Evolutionary conservation across 2,888 invertebrate species (phyloP).

Genomic region (Aleiodes testaceus): DNA sequence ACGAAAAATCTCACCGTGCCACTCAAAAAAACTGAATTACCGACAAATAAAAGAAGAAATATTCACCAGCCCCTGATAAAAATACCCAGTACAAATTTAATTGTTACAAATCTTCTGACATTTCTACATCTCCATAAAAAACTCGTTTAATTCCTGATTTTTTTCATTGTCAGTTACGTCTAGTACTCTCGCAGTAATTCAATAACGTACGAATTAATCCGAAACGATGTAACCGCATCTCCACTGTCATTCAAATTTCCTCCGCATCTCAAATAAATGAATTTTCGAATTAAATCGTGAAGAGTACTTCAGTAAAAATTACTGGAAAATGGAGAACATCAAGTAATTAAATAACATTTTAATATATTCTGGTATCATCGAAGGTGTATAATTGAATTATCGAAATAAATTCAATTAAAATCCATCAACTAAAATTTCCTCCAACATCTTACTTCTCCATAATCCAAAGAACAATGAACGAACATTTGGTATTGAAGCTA

Average conservation of each 20-base stretch:
- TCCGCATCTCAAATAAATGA: neutral
- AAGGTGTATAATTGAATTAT: no score
- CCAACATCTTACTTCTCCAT: neutral
- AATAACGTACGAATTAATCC: neutral
- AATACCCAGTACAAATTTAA: no score
- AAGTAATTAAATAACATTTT: no score
- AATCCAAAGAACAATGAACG: constrained; percentile 11
- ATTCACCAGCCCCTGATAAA: no score
- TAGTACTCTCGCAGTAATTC: neutral
- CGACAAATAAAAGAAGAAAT: no score
- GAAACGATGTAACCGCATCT: constrained; percentile 1
- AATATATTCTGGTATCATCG: no score
- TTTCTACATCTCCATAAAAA: neutral
- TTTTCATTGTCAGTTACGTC: constrained; percentile 13
- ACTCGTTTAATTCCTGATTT: neutral
- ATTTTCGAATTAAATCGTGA: constrained; percentile 2
- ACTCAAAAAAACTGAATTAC: no score
- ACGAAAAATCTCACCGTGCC: constrained; percentile 12
- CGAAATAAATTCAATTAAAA: neutral
- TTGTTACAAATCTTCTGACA: no score
- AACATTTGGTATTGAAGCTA: neutral
- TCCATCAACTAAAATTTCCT: neutral
- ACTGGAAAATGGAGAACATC: neutral
- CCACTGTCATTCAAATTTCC: constrained; percentile 5
- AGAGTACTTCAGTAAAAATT: neutral